Evolutionary conservation across 2,113 vertebrate species (phyloP).

Genomic region (Indicator maculatus): DNA sequence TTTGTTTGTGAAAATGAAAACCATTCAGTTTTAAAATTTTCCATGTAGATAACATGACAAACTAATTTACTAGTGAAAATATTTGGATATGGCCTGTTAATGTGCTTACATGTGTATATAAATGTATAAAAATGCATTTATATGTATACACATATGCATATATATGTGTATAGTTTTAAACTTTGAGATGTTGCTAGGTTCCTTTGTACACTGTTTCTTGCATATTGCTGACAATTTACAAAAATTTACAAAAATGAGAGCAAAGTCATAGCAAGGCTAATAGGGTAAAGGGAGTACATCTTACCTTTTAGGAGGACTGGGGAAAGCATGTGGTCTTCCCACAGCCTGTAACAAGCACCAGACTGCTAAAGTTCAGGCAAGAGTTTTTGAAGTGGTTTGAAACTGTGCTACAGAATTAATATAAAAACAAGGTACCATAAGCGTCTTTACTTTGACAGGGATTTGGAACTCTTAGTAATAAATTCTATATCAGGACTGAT

Average conservation of each 20-base stretch:
- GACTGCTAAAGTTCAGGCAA: background rate
- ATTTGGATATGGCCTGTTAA: background rate
- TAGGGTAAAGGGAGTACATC: background rate
- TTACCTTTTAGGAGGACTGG: background rate
- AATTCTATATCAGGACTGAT: background rate
- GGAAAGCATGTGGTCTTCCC: background rate
- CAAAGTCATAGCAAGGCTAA: rapidly evolving
- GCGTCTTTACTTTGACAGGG: background rate
- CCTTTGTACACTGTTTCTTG: background rate
- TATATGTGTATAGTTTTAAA: background rate
- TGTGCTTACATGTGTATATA: background rate
- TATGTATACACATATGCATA: background rate
- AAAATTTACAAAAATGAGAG: background rate
- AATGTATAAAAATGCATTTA: background rate
- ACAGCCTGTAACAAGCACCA: background rate
- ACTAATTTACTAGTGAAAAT: constrained; percentile 12
- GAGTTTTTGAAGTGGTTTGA: background rate
- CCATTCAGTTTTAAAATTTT: background rate
- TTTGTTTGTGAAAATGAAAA: constrained; percentile 11
- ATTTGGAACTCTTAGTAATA: background rate
- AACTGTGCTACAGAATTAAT: background rate
- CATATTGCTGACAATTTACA: background rate
- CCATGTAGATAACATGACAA: background rate
- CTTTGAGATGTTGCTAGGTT: background rate
- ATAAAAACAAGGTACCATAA: background rate